Percentiles rank a stretch among this genome's conserved stretches.
These are phyloP conservation scores for Calameuta filiformis DNA, from an alignment of 2,888 invertebrate species.

Conservation along the genomic window DNA sequence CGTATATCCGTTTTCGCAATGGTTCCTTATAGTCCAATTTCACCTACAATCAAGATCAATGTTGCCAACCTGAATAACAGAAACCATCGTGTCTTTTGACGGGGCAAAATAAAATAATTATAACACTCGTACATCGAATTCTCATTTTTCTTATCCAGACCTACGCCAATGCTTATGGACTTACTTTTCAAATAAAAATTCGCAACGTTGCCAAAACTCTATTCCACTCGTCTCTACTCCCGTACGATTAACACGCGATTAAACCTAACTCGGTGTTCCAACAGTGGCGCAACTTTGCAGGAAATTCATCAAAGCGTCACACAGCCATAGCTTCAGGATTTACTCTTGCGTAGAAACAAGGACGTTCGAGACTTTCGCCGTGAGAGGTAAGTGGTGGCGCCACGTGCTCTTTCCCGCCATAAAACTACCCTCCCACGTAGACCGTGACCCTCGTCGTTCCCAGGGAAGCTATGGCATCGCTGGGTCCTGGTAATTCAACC, in stretches of 20 bases:
- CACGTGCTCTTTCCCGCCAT: constrained; percentile 40
- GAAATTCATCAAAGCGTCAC: constrained; percentile 6
- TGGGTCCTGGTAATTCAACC: constrained; percentile 13
- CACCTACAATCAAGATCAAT: background rate
- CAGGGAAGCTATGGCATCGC: constrained; percentile 25
- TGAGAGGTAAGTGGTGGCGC: constrained; percentile 22
- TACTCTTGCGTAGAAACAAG: background rate
- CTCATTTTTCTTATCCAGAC: no score
- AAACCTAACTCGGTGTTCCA: background rate
- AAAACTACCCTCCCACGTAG: constrained; percentile 35
- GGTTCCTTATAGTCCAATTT: background rate
- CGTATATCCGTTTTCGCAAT: background rate
- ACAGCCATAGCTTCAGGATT: background rate
- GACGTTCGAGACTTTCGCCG: background rate
- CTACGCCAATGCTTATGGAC: no score
- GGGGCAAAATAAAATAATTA: no score
- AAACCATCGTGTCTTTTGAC: background rate
- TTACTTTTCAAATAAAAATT: background rate
- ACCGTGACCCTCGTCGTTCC: constrained; percentile 31
- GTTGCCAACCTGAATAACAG: background rate
- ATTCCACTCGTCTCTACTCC: background rate
- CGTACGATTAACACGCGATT: background rate
- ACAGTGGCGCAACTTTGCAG: background rate
- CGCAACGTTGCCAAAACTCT: background rate
- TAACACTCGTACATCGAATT: no score